Evolutionary conservation across 1,140 invertebrate species (phyloP).

Genomic region (Drosophila nikananu): DNA sequence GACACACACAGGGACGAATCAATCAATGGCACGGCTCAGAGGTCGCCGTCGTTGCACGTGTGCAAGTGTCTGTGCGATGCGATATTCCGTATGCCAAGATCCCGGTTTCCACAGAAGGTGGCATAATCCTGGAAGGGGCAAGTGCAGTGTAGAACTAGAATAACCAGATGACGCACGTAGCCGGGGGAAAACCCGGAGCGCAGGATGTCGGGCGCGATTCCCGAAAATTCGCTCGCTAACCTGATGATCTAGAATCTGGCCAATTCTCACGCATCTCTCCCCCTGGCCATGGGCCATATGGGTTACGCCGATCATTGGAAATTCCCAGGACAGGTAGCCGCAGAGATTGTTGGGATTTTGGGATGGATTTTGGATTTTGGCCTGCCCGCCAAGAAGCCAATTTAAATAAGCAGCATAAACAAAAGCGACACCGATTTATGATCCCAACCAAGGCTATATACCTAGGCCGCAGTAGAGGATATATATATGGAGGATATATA

Average conservation of each 20-base stretch:
- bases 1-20: constrained; percentile 35
- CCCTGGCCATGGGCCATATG: constrained; percentile 45
- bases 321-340: constrained; percentile 55
- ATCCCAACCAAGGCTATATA: constrained; percentile 27
- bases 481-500: neutral
- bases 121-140: constrained; percentile 29
- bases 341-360: neutral
- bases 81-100: neutral
- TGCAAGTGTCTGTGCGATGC: constrained; percentile 9
- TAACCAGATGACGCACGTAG: constrained; percentile 61
- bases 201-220: constrained; percentile 34
- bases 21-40: constrained; percentile 51
- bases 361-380: no score
- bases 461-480: neutral
- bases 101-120: constrained; percentile 15
- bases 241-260: constrained; percentile 56
- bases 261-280: constrained; percentile 40
- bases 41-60: constrained; percentile 9
- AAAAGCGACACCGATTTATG: constrained; percentile 71
- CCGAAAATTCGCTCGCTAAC: constrained; percentile 43
- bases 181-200: constrained; percentile 60
- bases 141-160: constrained; percentile 16
- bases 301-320: constrained; percentile 61
- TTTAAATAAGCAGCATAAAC: constrained; percentile 84
- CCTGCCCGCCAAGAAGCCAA: constrained; percentile 78